These are phyloP conservation scores for Rhincodon typus DNA, from an alignment of 2,797 vertebrate genomes.

Conservation along the genomic window DNA sequence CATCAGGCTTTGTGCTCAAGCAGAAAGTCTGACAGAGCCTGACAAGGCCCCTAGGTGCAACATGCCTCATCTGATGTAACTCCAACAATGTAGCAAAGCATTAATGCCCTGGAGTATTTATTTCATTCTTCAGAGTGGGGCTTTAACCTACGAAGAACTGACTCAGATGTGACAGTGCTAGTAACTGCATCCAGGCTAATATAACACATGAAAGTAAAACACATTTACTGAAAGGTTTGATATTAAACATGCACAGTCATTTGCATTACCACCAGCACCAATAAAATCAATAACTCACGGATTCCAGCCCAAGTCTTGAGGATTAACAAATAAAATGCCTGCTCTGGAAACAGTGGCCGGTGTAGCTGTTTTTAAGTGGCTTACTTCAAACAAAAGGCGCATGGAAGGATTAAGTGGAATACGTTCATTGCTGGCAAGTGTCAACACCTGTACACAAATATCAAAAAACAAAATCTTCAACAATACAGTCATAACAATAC, in stretches of 20 bases:
- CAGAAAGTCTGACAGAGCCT: too few relatives aligned
- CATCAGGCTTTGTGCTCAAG: too few relatives aligned
- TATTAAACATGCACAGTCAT: background rate
- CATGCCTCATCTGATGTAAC: background rate
- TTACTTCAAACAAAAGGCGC: constrained; percentile 74
- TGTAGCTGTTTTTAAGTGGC: constrained; percentile 62
- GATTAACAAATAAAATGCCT: constrained; percentile 68
- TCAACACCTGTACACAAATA: constrained; percentile 60
- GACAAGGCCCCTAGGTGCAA: too few relatives aligned
- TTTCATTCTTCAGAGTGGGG: background rate
- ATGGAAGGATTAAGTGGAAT: constrained; percentile 63
- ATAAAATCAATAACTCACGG: constrained; percentile 55
- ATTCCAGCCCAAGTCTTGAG: constrained; percentile 69
- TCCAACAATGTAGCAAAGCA: background rate
- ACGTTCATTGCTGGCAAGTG: constrained; percentile 68
- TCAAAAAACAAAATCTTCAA: background rate
- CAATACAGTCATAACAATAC: background rate
- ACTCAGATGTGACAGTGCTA: background rate
- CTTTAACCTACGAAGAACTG: background rate
- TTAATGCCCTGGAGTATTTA: background rate
- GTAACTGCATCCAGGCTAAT: background rate
- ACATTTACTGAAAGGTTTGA: background rate
- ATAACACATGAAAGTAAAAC: background rate
- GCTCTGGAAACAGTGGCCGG: constrained; percentile 71
- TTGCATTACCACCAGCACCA: background rate